phyloP scores from a whole-genome alignment of 2,888 invertebrate species.

The Lycophotia porphyrea region DNA sequence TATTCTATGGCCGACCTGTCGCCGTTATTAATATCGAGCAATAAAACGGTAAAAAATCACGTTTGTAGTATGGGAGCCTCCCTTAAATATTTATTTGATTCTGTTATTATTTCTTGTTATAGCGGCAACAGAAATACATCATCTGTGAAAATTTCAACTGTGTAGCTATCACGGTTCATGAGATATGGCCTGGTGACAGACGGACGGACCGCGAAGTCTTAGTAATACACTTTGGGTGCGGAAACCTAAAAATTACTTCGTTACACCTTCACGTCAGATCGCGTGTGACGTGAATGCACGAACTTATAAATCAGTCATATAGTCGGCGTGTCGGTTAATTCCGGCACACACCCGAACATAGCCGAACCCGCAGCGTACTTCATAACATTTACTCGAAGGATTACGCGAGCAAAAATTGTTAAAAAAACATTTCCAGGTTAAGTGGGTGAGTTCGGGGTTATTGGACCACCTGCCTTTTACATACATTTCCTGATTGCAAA shows the following conservation, averaged over 20 bases:
- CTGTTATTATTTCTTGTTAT: no score
- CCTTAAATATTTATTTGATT: no score
- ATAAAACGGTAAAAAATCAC: no score
- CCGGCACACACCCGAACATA: conserved; percentile 26
- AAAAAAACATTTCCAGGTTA: conserved; percentile 43
- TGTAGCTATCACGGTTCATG: no score
- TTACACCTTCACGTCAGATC: conserved; percentile 18
- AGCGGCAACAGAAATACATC: no score
- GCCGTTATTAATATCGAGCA: no score
- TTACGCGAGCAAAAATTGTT: conserved; percentile 36
- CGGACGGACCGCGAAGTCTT: no score
- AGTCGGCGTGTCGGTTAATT: conserved; percentile 35
- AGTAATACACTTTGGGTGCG: no score
- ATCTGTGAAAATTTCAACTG: no score
- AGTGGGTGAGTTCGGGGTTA: conserved; percentile 32
- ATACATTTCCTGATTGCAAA: conserved; percentile 38
- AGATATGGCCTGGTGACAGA: no score
- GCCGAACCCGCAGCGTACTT: conserved; percentile 23
- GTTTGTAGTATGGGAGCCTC: no score
- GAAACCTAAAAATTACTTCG: conserved; percentile 28
- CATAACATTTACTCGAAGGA: conserved; percentile 37
- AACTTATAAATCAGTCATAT: conserved; percentile 43
- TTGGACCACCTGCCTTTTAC: conserved; percentile 29
- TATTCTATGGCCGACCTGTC: no score
- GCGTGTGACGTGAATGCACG: conserved; percentile 27